phyloP scores from a whole-genome alignment of 2,888 invertebrate species.

The Amitus sp. region DNA sequence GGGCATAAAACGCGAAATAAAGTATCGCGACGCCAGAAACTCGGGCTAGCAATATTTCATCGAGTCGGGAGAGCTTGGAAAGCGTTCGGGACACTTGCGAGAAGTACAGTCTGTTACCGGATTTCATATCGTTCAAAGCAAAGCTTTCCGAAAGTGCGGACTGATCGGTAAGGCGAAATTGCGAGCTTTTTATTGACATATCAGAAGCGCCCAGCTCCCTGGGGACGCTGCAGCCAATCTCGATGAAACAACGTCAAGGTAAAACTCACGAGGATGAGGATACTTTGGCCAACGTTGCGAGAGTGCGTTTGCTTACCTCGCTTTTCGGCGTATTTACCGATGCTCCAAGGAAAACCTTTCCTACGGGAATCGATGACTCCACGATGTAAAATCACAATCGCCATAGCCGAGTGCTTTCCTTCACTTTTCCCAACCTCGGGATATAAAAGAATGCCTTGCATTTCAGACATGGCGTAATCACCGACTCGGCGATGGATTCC shows the following conservation, averaged over 20 bases:
- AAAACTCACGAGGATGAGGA: too few relatives aligned
- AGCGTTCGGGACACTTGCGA: not conserved
- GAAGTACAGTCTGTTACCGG: not conserved
- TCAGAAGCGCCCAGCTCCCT: constrained; percentile 25
- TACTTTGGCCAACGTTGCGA: too few relatives aligned
- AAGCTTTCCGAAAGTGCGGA: constrained; percentile 20
- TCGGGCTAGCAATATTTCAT: constrained; percentile 1
- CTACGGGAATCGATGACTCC: constrained; percentile 18
- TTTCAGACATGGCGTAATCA: too few relatives aligned
- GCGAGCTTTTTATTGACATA: constrained; percentile 30
- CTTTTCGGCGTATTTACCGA: constrained; percentile 56
- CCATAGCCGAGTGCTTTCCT: constrained; percentile 12
- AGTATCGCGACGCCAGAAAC: not conserved
- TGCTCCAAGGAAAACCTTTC: constrained; percentile 44
- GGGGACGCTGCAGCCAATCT: constrained; percentile 42
- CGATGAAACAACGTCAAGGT: constrained; percentile 39
- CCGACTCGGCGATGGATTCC: not conserved
- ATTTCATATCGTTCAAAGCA: constrained; percentile 21
- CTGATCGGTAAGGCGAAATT: constrained; percentile 27
- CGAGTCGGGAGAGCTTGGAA: not conserved
- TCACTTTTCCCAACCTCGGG: not conserved
- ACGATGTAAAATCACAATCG: constrained; percentile 21
- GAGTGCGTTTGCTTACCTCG: constrained; percentile 54
- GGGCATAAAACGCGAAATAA: constrained; percentile 1
- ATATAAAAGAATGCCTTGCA: not conserved